A percentile compares a stretch with the other conserved stretches of the same genome.
These are phyloP conservation scores for Samia ricini DNA, from an alignment of 1,140 invertebrate species.

Conservation along the genomic window DNA sequence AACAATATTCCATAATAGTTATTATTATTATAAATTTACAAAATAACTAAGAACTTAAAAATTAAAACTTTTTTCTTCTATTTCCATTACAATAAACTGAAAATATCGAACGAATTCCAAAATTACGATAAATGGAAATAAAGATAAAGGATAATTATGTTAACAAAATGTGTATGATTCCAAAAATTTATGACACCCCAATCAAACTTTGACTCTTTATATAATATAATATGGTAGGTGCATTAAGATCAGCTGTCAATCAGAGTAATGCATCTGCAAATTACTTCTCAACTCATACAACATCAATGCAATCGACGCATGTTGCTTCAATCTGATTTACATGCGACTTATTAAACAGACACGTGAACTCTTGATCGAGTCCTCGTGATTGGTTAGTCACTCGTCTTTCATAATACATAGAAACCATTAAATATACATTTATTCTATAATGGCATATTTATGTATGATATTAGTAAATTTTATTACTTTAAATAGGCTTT, in stretches of 20 bases:
- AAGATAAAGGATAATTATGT: background rate
- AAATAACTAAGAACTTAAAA: too few relatives aligned
- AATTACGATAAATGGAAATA: too few relatives aligned
- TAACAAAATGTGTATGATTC: background rate
- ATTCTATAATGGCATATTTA: background rate
- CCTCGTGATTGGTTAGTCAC: conserved; percentile 21
- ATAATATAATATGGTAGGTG: too few relatives aligned
- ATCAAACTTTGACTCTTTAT: background rate
- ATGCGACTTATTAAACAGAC: conserved; percentile 19
- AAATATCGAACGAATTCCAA: too few relatives aligned
- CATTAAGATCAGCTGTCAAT: conserved; percentile 2
- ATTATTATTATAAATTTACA: too few relatives aligned
- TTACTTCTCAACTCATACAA: background rate
- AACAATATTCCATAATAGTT: too few relatives aligned
- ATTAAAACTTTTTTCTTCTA: too few relatives aligned
- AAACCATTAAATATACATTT: conserved; percentile 20
- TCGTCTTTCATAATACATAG: conserved; percentile 15
- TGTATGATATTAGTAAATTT: background rate
- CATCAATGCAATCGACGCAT: conserved; percentile 18
- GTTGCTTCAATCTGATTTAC: conserved; percentile 28
- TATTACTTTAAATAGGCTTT: background rate
- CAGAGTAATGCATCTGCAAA: conserved; percentile 4
- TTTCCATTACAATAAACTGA: too few relatives aligned
- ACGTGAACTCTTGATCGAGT: conserved; percentile 21
- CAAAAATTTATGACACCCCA: background rate